Base-by-base conservation (phyloP, 2,797 vertebrate species). In the Anguilla marmorata region DNA sequence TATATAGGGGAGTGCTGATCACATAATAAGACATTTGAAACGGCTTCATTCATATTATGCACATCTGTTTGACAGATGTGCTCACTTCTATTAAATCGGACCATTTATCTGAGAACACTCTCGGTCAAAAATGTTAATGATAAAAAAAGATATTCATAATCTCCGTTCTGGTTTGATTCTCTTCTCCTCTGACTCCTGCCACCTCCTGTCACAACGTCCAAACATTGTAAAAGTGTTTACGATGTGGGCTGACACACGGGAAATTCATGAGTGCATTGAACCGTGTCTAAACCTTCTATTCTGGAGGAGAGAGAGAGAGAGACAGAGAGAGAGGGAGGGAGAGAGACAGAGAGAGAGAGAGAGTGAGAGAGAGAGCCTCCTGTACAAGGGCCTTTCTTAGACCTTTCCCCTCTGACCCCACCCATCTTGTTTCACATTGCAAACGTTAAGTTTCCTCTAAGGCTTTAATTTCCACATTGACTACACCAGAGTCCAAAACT, bases 201-300 rank as follows among this genome's bases (percentile, higher is more conserved):
- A 89, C 92, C 91, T 93, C 91, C 89, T 87, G 89, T 90, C 89
- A 94, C 93, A 94, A 92, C 95, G 94, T 96, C 95, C 95, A 93
- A 95, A 93, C 93, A 93, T 93, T 94, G 84, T 95, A 93, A 94
- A 95, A 92, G 92, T 95, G 95, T 96, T 96, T 96, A 94, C 93
- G 86, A 94, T 95, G 93, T 93, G 91, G 58, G 45, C 89, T 92
- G 94, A 94, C 93, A 94, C 93, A 91, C 92, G 91, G 86, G 95
- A 92, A 95, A 95, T 96, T 94, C 94, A 92, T 66, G 63, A 93
- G 93, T 69, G 88, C 56, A 91, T 89, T 91, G 91, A 91, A 91
- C 87, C 66, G 52, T 19, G 19, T 1, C 4, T 87, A 87, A 72
- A 85, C 72, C 66, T 72, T 85, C 88, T 48, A 80, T 58, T 80